Percentiles rank a stretch among this genome's conserved stretches.
These are phyloP conservation scores for Telmatochromis sp. DNA, from an alignment of 2,113 vertebrate species.

Conservation along the genomic window DNA sequence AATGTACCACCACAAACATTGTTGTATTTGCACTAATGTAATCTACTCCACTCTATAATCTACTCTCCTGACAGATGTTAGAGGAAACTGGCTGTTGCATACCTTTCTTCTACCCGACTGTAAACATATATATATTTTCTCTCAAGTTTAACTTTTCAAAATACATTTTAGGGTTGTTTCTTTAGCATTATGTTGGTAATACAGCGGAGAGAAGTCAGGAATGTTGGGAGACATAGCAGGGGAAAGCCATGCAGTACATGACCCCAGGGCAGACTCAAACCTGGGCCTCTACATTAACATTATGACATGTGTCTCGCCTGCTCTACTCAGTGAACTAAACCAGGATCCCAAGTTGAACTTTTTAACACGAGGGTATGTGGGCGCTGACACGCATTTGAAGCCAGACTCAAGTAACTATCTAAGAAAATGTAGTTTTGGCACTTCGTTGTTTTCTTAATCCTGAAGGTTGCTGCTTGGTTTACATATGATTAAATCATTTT, in stretches of 20 bases:
- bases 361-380: background rate
- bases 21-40: background rate
- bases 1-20: background rate
- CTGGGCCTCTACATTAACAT: background rate
- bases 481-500: background rate
- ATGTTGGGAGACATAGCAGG: background rate
- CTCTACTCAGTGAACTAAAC: background rate
- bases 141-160: background rate
- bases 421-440: background rate
- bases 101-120: no score
- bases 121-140: no score
- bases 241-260: background rate
- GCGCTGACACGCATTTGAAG: background rate
- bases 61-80: no score
- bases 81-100: no score
- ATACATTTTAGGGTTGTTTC: rapidly evolving
- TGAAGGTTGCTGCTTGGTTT: background rate
- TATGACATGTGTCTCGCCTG: background rate
- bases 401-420: background rate
- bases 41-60: background rate
- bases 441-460: background rate
- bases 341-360: background rate
- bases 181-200: background rate
- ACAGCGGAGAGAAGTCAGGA: rapidly evolving
- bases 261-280: rapidly evolving